phyloP scores from a whole-genome alignment of 2,888 invertebrate genomes.

The Chironomus tentans region DNA sequence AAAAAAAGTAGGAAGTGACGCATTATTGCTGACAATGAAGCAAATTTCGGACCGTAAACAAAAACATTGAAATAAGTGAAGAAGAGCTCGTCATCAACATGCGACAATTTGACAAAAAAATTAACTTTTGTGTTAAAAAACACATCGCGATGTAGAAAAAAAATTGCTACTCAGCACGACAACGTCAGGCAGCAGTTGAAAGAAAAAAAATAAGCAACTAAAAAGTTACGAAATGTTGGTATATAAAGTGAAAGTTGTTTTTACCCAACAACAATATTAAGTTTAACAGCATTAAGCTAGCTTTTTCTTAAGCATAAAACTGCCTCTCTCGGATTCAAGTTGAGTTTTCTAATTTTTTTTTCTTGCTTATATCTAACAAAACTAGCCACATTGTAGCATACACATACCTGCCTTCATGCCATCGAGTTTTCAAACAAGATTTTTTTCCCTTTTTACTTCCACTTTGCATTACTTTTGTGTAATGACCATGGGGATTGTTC shows the following conservation, averaged over 20 bases:
- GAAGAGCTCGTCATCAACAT: no score
- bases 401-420: neutral
- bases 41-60: no score
- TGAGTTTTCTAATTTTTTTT: constrained; percentile 16
- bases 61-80: no score
- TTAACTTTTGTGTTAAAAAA: neutral
- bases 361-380: neutral
- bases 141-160: neutral
- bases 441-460: no score
- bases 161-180: neutral
- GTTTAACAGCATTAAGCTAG: neutral
- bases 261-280: neutral
- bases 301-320: constrained; percentile 1
- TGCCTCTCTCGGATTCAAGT: neutral
- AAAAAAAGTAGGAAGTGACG: no score
- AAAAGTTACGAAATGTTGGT: constrained; percentile 25
- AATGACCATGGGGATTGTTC: no score
- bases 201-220: constrained; percentile 3
- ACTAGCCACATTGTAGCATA: neutral
- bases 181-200: neutral
- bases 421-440: no score
- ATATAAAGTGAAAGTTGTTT: constrained; percentile 25
- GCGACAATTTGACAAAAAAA: neutral
- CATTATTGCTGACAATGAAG: no score
- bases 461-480: no score